Evolutionary conservation across 2,888 invertebrate species (phyloP).

Genomic region (Drosophila helvetica): DNA sequence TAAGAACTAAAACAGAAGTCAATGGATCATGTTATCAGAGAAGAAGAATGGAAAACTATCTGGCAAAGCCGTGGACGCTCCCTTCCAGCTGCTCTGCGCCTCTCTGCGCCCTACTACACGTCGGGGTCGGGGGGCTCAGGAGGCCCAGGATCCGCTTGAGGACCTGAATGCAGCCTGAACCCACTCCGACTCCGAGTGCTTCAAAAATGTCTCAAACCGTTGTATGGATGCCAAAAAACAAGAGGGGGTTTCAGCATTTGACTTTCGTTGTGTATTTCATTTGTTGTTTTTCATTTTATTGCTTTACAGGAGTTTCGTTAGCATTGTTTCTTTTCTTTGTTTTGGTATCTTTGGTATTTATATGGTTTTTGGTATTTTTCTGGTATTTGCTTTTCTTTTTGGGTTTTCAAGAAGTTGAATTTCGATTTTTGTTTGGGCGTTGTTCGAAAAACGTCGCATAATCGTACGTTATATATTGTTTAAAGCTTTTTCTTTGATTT

Average conservation of each 20-base stretch:
- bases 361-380: conserved; percentile 39
- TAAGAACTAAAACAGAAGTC: conserved; percentile 24
- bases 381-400: conserved; percentile 50
- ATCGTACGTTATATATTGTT: conserved; percentile 65
- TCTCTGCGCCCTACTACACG: conserved; percentile 26
- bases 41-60: conserved; percentile 32
- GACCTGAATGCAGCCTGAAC: neutral
- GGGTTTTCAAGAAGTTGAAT: conserved; percentile 84
- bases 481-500: conserved; percentile 52
- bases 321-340: conserved; percentile 17
- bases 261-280: conserved; percentile 71
- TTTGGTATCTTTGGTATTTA: conserved; percentile 32
- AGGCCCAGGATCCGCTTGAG: neutral
- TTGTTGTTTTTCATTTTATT: conserved; percentile 58
- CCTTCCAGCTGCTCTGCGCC: conserved; percentile 33
- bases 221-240: conserved; percentile 60
- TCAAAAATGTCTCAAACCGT: conserved; percentile 34
- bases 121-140: neutral
- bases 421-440: conserved; percentile 85
- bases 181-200: neutral
- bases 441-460: conserved; percentile 83
- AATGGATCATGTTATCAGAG: conserved; percentile 28
- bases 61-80: conserved; percentile 14
- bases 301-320: conserved; percentile 36
- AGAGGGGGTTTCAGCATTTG: conserved; percentile 77